Evolutionary conservation across 2,113 vertebrate genomes (phyloP), one percentile per base, ranked within the genome.

Genomic region (Cettia cetti): DNA sequence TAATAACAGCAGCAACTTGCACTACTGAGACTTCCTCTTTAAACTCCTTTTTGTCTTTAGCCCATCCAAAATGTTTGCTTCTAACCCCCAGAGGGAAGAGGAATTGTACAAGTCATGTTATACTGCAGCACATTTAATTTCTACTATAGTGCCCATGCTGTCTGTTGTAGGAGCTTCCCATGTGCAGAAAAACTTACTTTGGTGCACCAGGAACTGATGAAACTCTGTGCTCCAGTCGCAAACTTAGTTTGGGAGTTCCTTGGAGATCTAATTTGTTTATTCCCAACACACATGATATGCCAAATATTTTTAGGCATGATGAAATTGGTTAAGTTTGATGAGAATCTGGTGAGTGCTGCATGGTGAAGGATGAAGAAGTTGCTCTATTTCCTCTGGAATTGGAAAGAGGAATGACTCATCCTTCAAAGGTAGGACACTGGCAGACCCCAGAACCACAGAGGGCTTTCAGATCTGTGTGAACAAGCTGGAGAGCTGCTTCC

Each of bases 211-310:
- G 45, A 74, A 6, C 63, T 61, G n/a, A 26, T 2, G 37, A 49
- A 40, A 0, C 1, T 35, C 78, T 76, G 72, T 27, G 35, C 65
- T 52, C 56, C 22, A 53, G 7, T 31, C 40, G 40, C 16, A 69
- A 80, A 72, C 70, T 77, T 33, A 26, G 17, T 69, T 31, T 65
- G 69, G 33, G 63, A 80, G 59, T 65, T 70, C 85, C 86, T 50
- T 94, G 92, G 92, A 95, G 88, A 78, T 89, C 79, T 86, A 63
- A 52, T 87, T 90, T n/a, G 59, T 95, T 95, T 94, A 89, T 91
- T 93, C 94, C 95, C 87, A 53, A n/a, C 71, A 91, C 87, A 94
- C 86, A 22, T 7, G 45, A 88, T 65, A 61, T 1, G 44, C 74
- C 66, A 76, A 81, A 33, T 95, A 93, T 91, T 96, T 97, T 96